phyloP scores from a whole-genome alignment of 2,113 vertebrate species.

The Colossoma macropomum region DNA sequence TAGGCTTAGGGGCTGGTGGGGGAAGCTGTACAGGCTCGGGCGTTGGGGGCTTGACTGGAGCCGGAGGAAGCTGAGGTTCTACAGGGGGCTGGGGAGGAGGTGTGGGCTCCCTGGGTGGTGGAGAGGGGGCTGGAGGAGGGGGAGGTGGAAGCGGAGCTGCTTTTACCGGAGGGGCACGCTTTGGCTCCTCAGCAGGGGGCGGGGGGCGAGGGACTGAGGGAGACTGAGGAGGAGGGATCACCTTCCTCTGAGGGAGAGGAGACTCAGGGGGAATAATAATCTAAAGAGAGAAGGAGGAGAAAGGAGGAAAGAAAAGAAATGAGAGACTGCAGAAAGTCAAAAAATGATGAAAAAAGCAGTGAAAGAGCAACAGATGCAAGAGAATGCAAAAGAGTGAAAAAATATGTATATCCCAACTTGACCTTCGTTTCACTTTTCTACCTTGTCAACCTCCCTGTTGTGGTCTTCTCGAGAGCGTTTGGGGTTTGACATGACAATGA shows the following conservation, averaged over 20 bases:
- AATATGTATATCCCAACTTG: background rate
- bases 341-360: constrained; percentile 18
- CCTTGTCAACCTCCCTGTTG: constrained; percentile 86
- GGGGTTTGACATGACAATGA: constrained; percentile 85
- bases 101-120: constrained; percentile 54
- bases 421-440: constrained; percentile 58
- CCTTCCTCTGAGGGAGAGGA: constrained; percentile 84
- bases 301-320: constrained; percentile 41
- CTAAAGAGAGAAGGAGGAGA: constrained; percentile 75
- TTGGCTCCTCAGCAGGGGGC: constrained; percentile 67
- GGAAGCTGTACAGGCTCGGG: constrained; percentile 61
- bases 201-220: constrained; percentile 66
- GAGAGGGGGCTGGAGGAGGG: constrained; percentile 60
- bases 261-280: constrained; percentile 89
- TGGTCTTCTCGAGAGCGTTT: constrained; percentile 76
- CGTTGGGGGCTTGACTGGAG: constrained; percentile 39
- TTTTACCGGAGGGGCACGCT: constrained; percentile 49
- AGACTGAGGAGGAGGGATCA: constrained; percentile 77
- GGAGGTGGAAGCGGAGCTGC: constrained; percentile 65
- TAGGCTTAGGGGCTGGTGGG: constrained; percentile 56
- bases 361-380: background rate
- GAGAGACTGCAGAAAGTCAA: constrained; percentile 22
- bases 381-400: constrained; percentile 23
- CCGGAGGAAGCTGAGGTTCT: constrained; percentile 42
- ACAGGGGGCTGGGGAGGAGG: constrained; percentile 52